phyloP scores from a whole-genome alignment of 2,888 invertebrate genomes.

The Pantelozetes paolii region DNA sequence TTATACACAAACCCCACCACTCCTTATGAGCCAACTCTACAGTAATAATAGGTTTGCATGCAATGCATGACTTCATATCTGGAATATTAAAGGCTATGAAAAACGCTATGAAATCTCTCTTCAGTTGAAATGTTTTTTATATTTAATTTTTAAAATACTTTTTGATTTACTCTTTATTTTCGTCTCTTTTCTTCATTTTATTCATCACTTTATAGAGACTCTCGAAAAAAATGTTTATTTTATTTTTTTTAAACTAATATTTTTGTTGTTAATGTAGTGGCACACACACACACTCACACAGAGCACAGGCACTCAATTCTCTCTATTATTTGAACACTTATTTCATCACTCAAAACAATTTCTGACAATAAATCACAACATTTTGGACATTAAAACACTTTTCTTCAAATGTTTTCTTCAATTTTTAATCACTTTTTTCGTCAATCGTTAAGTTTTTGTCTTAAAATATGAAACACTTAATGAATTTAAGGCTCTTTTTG shows the following conservation, averaged over 20 bases:
- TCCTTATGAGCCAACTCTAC: background rate
- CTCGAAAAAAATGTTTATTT: background rate
- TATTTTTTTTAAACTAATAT: background rate
- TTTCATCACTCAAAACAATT: background rate
- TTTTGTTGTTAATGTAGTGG: constrained; percentile 15
- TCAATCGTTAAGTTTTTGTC: no score
- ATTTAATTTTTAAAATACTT: no score
- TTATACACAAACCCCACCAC: background rate
- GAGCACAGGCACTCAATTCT: background rate
- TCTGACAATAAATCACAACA: background rate
- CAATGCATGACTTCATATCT: constrained; percentile 2
- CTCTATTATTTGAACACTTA: no score
- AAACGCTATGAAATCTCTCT: background rate
- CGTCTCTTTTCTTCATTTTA: background rate
- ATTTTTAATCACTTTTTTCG: no score
- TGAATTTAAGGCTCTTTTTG: no score
- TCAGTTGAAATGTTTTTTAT: background rate
- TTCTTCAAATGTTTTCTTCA: no score
- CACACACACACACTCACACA: constrained; percentile 11
- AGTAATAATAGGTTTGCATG: constrained; percentile 17
- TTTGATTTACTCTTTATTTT: background rate
- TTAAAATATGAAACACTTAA: no score
- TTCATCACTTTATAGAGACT: background rate
- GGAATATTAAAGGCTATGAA: background rate
- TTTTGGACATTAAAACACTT: background rate